phyloP scores from a whole-genome alignment of 2,113 vertebrate species.

The Entomyzon cyanotis region DNA sequence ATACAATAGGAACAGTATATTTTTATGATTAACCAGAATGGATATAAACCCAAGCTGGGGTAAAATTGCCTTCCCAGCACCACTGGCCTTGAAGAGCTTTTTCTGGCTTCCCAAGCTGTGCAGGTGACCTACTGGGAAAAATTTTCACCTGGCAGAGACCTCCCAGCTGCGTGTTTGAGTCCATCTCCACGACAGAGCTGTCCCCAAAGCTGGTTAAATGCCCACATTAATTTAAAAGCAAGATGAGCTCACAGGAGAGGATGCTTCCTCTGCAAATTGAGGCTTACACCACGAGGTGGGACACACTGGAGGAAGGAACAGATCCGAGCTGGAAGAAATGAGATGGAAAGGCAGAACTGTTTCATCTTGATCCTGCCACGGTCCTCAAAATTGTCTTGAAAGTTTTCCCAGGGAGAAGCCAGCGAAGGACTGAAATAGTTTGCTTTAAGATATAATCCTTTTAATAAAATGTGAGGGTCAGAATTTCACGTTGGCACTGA shows the following conservation, averaged over 20 bases:
- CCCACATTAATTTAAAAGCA: background rate
- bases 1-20: background rate
- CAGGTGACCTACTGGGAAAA: background rate
- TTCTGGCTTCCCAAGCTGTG: background rate
- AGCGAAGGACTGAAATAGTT: slow-evolving; percentile 20
- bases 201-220: background rate
- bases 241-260: background rate
- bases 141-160: background rate
- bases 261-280: background rate
- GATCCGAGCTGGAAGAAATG: background rate
- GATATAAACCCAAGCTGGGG: background rate
- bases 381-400: slow-evolving; percentile 43
- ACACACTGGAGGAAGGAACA: background rate
- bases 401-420: slow-evolving; percentile 30
- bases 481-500: slow-evolving; percentile 8
- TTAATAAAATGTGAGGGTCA: slow-evolving; percentile 58
- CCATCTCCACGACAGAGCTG: background rate
- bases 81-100: background rate
- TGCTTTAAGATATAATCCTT: slow-evolving; percentile 55
- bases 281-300: background rate
- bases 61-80: background rate
- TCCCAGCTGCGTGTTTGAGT: rapidly evolving
- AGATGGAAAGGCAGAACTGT: background rate
- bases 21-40: background rate
- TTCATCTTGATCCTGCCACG: slow-evolving; percentile 45